Evolutionary conservation across 2,797 vertebrate species (phyloP), one percentile per base, ranked within the genome.

Genomic region (Pseudotriccus pelzelni): DNA sequence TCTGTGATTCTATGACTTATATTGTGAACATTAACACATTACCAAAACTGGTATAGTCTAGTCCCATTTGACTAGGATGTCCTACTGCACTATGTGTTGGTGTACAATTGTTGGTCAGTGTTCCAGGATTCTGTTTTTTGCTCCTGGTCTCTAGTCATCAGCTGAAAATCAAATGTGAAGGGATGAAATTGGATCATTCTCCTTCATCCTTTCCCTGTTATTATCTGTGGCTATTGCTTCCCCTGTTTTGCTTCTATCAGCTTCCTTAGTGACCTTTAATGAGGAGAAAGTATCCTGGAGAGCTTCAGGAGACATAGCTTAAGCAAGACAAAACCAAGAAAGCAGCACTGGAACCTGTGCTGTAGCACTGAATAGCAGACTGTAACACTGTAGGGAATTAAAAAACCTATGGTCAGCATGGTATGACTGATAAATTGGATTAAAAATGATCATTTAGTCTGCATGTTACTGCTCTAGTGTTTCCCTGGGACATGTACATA

Each of bases 391-490:
- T 12, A 70, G 24, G 70, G 9, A 25, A n/a, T 4, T 80, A 34
- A 2, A 43, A 47, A 50, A 75, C 60, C 43, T 27, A 5, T 1
- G 0, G 2, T 46, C 12, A 16, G 11, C 4, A 16, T 7, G 23
- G 41, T 43, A 18, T 9, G 10, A 3, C 12, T 68, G 50, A 12
- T 68, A 19, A 84, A 36, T 14, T 12, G 3, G 13, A 79, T 14
- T 44, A 50, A 67, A 70, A 80, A 30, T 15, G 24, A 28, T 50
- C 0, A 0, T 66, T 78, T 30, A 25, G 9, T 53, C 30, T 62
- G 19, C 3, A 3, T 59, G 17, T 30, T 55, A 28, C 21, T 37
- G 20, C 16, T 60, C 4, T 32, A 36, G 14, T 30, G 15, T 62
- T 86, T 91, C 17, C 19, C 18, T 77, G n/a, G 17, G 28, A 76